Conservation (phyloP, 1,140 invertebrate species). For the Trialeurodes vaporariorum region DNA sequence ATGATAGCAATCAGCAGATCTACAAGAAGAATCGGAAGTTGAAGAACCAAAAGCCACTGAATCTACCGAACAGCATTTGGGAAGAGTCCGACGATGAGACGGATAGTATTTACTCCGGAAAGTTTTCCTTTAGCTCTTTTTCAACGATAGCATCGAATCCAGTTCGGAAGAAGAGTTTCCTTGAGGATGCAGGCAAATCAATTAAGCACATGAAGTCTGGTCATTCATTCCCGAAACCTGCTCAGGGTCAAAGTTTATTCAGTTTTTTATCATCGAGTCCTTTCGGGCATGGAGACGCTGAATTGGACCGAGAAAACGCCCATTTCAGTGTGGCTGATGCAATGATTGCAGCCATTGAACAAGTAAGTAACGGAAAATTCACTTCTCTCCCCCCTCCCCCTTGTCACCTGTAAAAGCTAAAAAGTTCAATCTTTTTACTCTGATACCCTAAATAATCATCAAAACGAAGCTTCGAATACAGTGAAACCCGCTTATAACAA, state of each 20-base stretch:
- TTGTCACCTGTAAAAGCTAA: too few relatives aligned
- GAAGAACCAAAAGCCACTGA: neutral
- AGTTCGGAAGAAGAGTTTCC: constrained; percentile 43
- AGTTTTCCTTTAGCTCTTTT: neutral
- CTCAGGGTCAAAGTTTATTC: constrained; percentile 58
- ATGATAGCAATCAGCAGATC: too few relatives aligned
- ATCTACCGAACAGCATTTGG: constrained; percentile 11
- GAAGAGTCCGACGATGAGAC: constrained; percentile 17
- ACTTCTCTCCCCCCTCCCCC: too few relatives aligned
- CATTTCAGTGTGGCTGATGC: constrained; percentile 78
- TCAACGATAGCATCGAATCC: constrained; percentile 6
- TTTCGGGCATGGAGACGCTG: constrained; percentile 55
- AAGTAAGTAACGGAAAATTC: too few relatives aligned
- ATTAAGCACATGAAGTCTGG: constrained; percentile 44
- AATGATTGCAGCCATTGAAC: constrained; percentile 70
- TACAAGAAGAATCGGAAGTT: neutral
- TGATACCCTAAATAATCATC: too few relatives aligned
- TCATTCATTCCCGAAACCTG: constrained; percentile 45
- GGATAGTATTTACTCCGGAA: constrained; percentile 11
- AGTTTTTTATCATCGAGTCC: constrained; percentile 61
- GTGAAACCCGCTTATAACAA: too few relatives aligned
- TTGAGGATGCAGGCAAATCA: constrained; percentile 47
- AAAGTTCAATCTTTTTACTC: too few relatives aligned
- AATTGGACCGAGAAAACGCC: constrained; percentile 73
- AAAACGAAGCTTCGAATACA: too few relatives aligned